phyloP scores from a whole-genome alignment of 2,113 vertebrate genomes.

The Bagarius yarrelli region DNA sequence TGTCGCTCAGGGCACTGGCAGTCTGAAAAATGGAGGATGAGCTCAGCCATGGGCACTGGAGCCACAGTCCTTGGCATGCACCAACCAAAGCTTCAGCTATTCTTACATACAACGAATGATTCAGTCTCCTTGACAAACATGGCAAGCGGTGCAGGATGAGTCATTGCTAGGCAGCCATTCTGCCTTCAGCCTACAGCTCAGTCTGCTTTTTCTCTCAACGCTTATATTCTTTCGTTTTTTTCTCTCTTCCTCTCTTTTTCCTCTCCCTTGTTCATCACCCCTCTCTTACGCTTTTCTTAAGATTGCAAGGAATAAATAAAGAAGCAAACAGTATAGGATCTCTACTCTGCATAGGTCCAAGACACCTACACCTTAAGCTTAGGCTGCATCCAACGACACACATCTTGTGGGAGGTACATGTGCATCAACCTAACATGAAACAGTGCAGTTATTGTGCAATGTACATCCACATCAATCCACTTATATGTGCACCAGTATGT shows the following conservation, averaged over 20 bases:
- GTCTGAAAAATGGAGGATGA: constrained; percentile 52
- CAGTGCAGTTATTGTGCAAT: constrained; percentile 43
- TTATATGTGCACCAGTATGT: constrained; percentile 43
- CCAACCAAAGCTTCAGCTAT: constrained; percentile 40
- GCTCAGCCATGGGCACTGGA: constrained; percentile 57
- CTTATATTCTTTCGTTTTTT: constrained; percentile 35
- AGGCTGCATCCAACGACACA: constrained; percentile 41
- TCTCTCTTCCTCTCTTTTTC: constrained; percentile 9
- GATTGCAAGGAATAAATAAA: constrained; percentile 32
- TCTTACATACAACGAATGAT: constrained; percentile 67
- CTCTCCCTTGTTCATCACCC: background rate
- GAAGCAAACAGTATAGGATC: constrained; percentile 31
- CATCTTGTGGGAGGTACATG: constrained; percentile 42
- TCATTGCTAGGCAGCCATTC: constrained; percentile 76
- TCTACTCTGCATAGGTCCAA: constrained; percentile 26
- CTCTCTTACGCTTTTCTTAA: constrained; percentile 23
- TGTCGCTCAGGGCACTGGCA: constrained; percentile 33
- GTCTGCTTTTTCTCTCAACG: constrained; percentile 62
- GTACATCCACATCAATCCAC: constrained; percentile 48
- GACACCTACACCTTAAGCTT: constrained; percentile 47
- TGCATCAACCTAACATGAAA: constrained; percentile 43
- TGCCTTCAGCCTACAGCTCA: constrained; percentile 69
- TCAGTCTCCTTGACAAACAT: constrained; percentile 82
- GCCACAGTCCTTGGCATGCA: constrained; percentile 49
- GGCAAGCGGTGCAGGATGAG: constrained; percentile 74